A percentile compares a stretch with the other conserved stretches of the same genome.
These are phyloP conservation scores for Cherax quadricarinatus DNA, from an alignment of 1,140 invertebrate species.

Conservation along the genomic window DNA sequence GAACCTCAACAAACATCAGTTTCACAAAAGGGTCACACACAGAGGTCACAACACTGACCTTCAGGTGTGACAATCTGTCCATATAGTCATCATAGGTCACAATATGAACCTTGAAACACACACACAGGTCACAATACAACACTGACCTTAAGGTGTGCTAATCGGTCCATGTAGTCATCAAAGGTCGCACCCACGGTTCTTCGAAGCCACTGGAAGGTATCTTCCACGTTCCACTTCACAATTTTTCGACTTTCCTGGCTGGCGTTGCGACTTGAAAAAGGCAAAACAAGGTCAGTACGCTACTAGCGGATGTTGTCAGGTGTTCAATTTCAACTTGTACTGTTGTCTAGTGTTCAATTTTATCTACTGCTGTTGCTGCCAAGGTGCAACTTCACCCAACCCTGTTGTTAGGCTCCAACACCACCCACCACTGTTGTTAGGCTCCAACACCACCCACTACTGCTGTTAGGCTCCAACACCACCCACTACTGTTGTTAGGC, in stretches of 20 bases:
- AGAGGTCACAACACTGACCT: slow-evolving; percentile 76
- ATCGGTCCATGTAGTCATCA: slow-evolving; percentile 93
- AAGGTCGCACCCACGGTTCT: slow-evolving; percentile 96
- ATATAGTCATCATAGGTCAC: slow-evolving; percentile 97
- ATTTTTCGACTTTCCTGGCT: slow-evolving; percentile 96
- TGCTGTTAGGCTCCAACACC: slow-evolving; percentile 25
- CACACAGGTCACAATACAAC: background rate
- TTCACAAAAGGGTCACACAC: too few relatives aligned
- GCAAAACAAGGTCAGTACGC: background rate
- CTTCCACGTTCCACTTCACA: slow-evolving; percentile 98
- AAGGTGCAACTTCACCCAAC: background rate
- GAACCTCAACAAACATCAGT: too few relatives aligned
- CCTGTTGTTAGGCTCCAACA: too few relatives aligned
- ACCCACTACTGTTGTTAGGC: slow-evolving; percentile 15
- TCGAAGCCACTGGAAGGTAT: slow-evolving; percentile 96
- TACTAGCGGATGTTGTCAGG: too few relatives aligned
- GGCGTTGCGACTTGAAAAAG: slow-evolving; percentile 82
- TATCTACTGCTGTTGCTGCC: too few relatives aligned
- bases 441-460: background rate
- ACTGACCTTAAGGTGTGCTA: slow-evolving; percentile 83
- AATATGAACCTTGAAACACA: background rate
- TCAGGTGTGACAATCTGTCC: slow-evolving; percentile 85
- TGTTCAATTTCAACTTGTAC: too few relatives aligned
- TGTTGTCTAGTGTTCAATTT: too few relatives aligned
- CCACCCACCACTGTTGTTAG: background rate